Conservation (phyloP, 1,140 invertebrate species). For the Drosophila nigromelanica region DNA sequence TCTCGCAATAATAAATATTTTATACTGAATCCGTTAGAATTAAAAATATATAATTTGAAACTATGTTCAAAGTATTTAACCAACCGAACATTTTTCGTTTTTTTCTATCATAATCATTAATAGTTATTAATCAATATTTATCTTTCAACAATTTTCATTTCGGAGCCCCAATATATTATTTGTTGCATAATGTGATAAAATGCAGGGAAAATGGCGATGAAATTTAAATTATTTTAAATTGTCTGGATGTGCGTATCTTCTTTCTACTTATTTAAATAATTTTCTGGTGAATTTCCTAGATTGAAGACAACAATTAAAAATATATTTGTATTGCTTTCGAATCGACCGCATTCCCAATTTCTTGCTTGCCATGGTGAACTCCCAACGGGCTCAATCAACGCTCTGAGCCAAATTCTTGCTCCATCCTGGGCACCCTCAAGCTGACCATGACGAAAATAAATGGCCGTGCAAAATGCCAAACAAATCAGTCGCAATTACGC, state of each 20-base stretch:
- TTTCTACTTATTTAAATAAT: not conserved
- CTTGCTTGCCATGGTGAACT: not conserved
- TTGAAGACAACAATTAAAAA: not conserved
- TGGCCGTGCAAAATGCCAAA: slow-evolving; percentile 70
- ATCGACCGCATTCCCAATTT: not conserved
- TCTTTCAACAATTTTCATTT: too few species aligned
- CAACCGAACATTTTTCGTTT: too few species aligned
- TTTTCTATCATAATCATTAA: too few species aligned
- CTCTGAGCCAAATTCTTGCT: slow-evolving; percentile 27
- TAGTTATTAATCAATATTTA: not conserved
- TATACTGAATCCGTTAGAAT: too few species aligned
- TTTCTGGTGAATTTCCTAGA: not conserved
- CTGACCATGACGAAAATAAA: slow-evolving; percentile 71
- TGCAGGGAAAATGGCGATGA: too few species aligned
- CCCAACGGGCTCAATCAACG: slow-evolving; percentile 39
- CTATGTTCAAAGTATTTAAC: too few species aligned
- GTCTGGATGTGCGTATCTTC: not conserved
- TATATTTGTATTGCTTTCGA: not conserved
- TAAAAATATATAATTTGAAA: too few species aligned
- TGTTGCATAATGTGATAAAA: not conserved
- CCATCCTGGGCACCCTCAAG: slow-evolving; percentile 34
- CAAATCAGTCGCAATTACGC: slow-evolving; percentile 76
- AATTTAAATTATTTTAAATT: not conserved
- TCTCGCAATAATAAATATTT: too few species aligned
- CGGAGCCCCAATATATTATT: too few species aligned